Base-by-base conservation (phyloP, 2,888 invertebrate species). In the Calliopum simillimum region DNA sequence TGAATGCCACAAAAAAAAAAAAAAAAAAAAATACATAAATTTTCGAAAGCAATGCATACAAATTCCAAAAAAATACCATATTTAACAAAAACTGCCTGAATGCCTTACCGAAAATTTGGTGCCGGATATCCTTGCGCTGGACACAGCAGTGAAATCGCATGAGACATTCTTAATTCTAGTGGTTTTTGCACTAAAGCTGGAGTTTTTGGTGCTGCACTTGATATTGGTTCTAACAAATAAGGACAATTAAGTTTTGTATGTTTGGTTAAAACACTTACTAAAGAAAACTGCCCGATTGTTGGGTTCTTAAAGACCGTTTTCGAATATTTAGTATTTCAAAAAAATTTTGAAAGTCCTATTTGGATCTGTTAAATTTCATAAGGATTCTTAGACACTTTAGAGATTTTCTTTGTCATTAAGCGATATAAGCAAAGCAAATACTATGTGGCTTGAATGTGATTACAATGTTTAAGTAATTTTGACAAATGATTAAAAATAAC, bases 71-170 rank as follows among this genome's bases (percentile, higher is more conserved):
- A 4, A 56, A 56, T 51, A n/a, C 12, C 21, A 23, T n/a, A 11
- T 21, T 19, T 13, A 25, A 44, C 19, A 2, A 46, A n/a, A 56
- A 25, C 16, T 53, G 51, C 64, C 64, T 33, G 13, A 8, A n/a
- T 16, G 19, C 74, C 77, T 80, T 79, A 93, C 92, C 91, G 91
- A 89, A 91, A 90, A 79, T 88, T 85, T 78, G 92, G 92, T 79
- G 92, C 90, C 74, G 93, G 93, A 86, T 89, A 93, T 61, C 91
- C 92, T 86, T 93, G 93, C 44, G 93, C 92, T 69, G 92, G 92
- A 85, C 93, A 93, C 78, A 92, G 86, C 76, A 93, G 84, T 1
- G 85, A 85, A 51, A 85, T 79, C 8, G 79, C 73, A 49, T 76
- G 74, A 3, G 74, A 70, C 53, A 77, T 73, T 12, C 75, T 76